Percentiles rank a stretch among this genome's conserved stretches.
These are phyloP conservation scores for Dyspetes luteomarginatus DNA, from an alignment of 2,888 invertebrate species.

Conservation along the genomic window DNA sequence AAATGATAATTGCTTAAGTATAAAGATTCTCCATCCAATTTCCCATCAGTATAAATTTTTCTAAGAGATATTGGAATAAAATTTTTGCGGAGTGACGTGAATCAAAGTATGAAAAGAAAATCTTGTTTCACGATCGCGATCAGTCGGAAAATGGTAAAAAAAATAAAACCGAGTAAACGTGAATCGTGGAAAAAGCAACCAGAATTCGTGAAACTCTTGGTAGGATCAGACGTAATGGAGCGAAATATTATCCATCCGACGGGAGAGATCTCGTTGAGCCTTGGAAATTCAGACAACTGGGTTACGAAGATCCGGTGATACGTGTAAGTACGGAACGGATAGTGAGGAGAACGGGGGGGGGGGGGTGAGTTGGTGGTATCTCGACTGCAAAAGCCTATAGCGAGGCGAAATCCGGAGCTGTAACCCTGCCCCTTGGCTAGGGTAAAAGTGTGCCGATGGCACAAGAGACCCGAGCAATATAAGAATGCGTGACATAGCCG, in stretches of 20 bases:
- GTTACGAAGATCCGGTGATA: constrained; percentile 60
- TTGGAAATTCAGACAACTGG: constrained; percentile 59
- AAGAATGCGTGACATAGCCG: constrained; percentile 64
- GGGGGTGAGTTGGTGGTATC: constrained; percentile 21
- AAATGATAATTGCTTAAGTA: not conserved
- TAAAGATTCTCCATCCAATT: not conserved
- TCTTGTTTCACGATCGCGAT: not conserved
- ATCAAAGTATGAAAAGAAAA: not conserved
- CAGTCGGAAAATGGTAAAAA: not conserved
- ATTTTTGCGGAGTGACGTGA: not conserved
- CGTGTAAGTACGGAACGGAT: constrained; percentile 44
- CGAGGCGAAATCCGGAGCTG: constrained; percentile 14
- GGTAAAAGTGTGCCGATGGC: constrained; percentile 54
- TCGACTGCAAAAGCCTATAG: constrained; percentile 39
- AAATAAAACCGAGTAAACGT: constrained; percentile 2
- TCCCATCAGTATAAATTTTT: not conserved
- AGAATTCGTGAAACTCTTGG: constrained; percentile 29
- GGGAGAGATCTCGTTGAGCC: constrained; percentile 30
- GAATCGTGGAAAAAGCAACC: not conserved
- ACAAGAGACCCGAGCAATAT: constrained; percentile 58
- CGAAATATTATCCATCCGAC: constrained; percentile 54
- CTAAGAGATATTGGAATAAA: not conserved
- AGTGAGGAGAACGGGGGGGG: too few species aligned
- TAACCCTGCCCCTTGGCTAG: constrained; percentile 20
- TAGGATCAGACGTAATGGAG: constrained; percentile 47